These are phyloP conservation scores for Cephus rjabovi DNA, from an alignment of 2,888 invertebrate genomes.

Conservation along the genomic window DNA sequence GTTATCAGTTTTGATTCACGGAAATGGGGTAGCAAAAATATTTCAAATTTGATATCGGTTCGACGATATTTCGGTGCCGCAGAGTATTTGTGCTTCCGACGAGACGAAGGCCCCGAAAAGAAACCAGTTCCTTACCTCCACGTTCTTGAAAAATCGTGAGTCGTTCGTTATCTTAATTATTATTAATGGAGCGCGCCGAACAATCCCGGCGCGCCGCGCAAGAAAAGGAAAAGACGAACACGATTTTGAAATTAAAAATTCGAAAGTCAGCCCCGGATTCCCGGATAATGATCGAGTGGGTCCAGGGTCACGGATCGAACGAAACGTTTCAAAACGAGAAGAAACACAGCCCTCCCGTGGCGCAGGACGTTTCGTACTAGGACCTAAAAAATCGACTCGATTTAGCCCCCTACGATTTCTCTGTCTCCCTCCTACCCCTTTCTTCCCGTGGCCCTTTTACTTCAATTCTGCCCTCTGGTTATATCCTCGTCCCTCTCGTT, in stretches of 20 bases:
- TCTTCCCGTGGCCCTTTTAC: neutral
- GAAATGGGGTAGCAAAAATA: neutral
- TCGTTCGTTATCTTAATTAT: constrained; percentile 25
- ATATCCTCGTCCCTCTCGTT: neutral
- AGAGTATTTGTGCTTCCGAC: neutral
- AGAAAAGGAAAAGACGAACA: constrained; percentile 15
- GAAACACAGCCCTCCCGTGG: constrained; percentile 62
- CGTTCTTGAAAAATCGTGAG: constrained; percentile 23
- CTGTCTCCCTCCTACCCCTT: constrained; percentile 2
- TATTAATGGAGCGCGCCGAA: constrained; percentile 24
- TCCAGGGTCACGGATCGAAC: constrained; percentile 37
- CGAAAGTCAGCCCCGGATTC: constrained; percentile 24
- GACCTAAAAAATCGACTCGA: constrained; percentile 57
- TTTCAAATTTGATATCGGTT: neutral
- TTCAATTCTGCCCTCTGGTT: neutral
- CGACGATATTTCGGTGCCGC: neutral
- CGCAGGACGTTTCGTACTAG: constrained; percentile 44
- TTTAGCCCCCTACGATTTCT: constrained; percentile 37
- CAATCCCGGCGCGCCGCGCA: constrained; percentile 15
- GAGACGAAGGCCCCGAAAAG: neutral
- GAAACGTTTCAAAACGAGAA: constrained; percentile 56
- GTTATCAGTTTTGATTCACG: neutral
- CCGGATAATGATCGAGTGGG: constrained; percentile 24
- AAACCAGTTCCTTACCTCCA: constrained; percentile 19
- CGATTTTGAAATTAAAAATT: constrained; percentile 25